These are phyloP conservation scores for Lasioglossum leucozonium DNA, from an alignment of 2,888 invertebrate genomes.

Conservation along the genomic window DNA sequence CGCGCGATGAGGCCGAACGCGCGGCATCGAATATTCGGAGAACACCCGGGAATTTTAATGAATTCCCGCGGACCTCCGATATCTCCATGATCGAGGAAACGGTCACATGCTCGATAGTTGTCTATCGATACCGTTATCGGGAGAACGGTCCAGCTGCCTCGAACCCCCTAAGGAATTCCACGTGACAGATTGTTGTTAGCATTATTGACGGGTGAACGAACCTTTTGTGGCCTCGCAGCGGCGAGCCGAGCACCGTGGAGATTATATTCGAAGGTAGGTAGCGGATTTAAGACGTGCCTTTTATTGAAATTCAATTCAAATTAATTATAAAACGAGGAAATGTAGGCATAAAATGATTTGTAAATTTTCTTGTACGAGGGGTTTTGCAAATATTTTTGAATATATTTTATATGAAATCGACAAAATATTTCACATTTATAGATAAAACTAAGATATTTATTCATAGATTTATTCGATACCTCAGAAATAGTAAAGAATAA, in stretches of 20 bases:
- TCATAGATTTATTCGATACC: too few relatives aligned
- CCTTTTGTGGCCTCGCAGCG: not conserved
- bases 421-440: too few relatives aligned
- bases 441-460: too few relatives aligned
- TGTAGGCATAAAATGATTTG: too few relatives aligned
- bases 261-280: not conserved
- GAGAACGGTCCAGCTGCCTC: not conserved
- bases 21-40: constrained; percentile 48
- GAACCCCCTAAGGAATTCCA: not conserved
- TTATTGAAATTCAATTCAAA: too few relatives aligned
- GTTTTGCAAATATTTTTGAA: too few relatives aligned
- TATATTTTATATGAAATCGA: too few relatives aligned
- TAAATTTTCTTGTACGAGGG: too few relatives aligned
- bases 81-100: not conserved
- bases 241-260: not conserved
- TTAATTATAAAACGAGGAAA: too few relatives aligned
- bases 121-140: not conserved
- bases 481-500: too few relatives aligned
- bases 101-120: not conserved
- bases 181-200: not conserved
- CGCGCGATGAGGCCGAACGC: constrained; percentile 30
- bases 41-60: constrained; percentile 52
- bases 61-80: constrained; percentile 18
- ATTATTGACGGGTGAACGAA: not conserved
- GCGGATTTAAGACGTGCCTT: too few relatives aligned